Conservation (phyloP, 2,797 vertebrate species). For the Zonotrichia albicollis region DNA sequence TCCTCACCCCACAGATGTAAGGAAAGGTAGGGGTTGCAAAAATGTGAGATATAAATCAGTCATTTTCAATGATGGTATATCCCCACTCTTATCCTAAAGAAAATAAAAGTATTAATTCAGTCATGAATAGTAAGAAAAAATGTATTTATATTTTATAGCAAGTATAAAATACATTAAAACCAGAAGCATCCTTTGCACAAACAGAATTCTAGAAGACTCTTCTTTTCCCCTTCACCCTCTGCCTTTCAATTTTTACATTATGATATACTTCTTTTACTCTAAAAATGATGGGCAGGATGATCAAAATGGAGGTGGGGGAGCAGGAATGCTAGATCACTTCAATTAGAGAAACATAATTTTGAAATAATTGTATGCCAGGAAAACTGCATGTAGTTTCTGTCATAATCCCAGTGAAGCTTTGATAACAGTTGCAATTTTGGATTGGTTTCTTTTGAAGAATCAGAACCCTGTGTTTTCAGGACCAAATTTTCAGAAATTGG, state of each 20-base stretch:
- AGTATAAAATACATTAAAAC: conserved; percentile 18
- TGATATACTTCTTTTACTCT: not conserved
- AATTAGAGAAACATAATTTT: conserved; percentile 41
- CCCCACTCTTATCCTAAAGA: not conserved
- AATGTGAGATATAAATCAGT: not conserved
- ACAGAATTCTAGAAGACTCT: not conserved
- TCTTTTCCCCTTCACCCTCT: not conserved
- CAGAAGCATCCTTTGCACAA: not conserved
- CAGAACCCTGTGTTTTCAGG: conserved; percentile 26
- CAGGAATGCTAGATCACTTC: not conserved
- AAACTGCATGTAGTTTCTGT: not conserved
- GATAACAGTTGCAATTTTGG: conserved; percentile 44
- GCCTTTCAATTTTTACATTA: conserved; percentile 2
- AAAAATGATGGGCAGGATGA: not conserved
- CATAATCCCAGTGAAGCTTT: conserved; percentile 27
- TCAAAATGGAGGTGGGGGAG: not conserved
- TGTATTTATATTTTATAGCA: conserved; percentile 27
- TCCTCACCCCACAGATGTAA: not conserved
- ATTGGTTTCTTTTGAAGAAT: conserved; percentile 57
- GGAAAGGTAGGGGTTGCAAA: not conserved
- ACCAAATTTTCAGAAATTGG: conserved; percentile 46
- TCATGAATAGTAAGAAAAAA: not conserved
- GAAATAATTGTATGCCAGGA: conserved; percentile 23
- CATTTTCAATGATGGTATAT: not conserved
- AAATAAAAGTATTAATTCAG: not conserved